Percentiles rank a stretch among this genome's conserved stretches.
Evolutionary conservation across 1,140 invertebrate genomes (phyloP).

Genomic region (Drosophila sproati): DNA sequence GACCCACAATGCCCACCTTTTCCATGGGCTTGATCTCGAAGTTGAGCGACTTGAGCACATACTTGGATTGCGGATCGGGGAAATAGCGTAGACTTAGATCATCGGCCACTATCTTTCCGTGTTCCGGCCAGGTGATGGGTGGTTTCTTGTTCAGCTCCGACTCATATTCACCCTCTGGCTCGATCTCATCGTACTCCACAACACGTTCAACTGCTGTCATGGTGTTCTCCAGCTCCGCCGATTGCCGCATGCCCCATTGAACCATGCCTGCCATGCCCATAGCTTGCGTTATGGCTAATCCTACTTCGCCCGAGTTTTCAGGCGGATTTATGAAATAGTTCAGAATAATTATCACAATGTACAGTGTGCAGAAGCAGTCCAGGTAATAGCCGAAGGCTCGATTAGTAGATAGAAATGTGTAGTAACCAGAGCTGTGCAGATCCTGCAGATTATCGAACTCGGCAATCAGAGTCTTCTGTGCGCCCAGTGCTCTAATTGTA

Average conservation of each 20-base stretch:
- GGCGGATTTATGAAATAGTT: conserved; percentile 86
- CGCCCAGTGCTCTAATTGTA: conserved; percentile 89
- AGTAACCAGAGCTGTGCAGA: conserved; percentile 90
- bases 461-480: conserved; percentile 87
- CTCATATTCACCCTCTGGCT: conserved; percentile 87
- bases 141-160: conserved; percentile 87
- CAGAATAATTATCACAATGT: conserved; percentile 89
- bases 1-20: conserved; percentile 89
- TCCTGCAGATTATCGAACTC: conserved; percentile 88
- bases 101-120: conserved; percentile 89
- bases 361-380: conserved; percentile 87
- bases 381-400: conserved; percentile 93
- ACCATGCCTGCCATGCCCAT: conserved; percentile 92
- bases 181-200: conserved; percentile 90
- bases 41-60: conserved; percentile 87
- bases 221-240: conserved; percentile 89
- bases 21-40: conserved; percentile 85
- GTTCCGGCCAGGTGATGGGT: conserved; percentile 89
- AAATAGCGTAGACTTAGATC: conserved; percentile 86
- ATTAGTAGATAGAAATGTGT: conserved; percentile 90
- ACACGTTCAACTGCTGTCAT: conserved; percentile 93
- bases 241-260: conserved; percentile 86
- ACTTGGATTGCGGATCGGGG: conserved; percentile 86
- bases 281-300: conserved; percentile 93
- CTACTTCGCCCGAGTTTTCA: conserved; percentile 87